Evolutionary conservation across 2,888 invertebrate species (phyloP), one percentile per base, ranked within the genome.

Genomic region (Polyploca ridens): DNA sequence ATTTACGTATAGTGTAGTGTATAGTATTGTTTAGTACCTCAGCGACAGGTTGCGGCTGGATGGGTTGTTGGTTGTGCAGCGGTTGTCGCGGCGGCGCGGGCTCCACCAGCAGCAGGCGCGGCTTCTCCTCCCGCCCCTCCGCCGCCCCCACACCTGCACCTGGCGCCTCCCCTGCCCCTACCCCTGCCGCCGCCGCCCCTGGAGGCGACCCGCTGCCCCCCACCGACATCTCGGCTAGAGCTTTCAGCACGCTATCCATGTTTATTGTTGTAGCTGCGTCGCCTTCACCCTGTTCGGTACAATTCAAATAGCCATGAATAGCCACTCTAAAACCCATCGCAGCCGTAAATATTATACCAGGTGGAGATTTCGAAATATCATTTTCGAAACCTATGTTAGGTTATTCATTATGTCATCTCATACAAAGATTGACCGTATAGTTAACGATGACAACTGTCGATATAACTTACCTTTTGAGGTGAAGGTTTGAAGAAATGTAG

Each of bases 401-500:
- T 27, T 27, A 27, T 1, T 27, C 27, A 27, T 27, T 1, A 1
- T 27, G 27, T 27, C 27, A 27, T 27, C 27, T 2, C 27, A 27
- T 27, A 27, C 1, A 27, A 27, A 27, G 27, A 27, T 27, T 27
- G 27, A 27, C 2, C 27, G 27, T 27, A 1, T 27, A 27, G 27
- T 27, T 27, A 27, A 27, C 27, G 2, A 27, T 27, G 27, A 27
- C 27, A 1, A 27, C 2, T 27, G 27, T 27, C 27, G n/a, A n/a
- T n/a, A 63, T 33, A 44, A 46, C 69, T 79, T 79, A 94, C 94
- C 85, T 93, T 92, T 68, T 90, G 90, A 11, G 94, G 94, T 76
- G 94, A 94, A 63, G 95, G 94, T 86, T 96, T 97, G 74, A 96
- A 95, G 90, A 97, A 97, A 86, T 97, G 97, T 74, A 97, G 93